Evolutionary conservation across 2,797 vertebrate genomes (phyloP).

Genomic region (Scleropages formosus): DNA sequence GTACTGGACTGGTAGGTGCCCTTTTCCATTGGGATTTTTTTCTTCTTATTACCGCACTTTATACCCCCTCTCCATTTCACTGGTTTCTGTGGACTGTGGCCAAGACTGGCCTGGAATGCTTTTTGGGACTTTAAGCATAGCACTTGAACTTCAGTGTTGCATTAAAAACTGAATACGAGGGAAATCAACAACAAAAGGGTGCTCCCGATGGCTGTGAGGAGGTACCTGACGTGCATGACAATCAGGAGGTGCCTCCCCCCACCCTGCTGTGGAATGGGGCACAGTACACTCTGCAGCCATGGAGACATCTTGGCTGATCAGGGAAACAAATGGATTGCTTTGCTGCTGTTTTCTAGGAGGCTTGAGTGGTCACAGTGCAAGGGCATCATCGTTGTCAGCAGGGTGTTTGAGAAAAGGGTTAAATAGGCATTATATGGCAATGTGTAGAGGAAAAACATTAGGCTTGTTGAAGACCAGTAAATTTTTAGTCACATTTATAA

Average conservation of each 20-base stretch:
- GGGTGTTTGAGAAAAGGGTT: too few species aligned
- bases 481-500: too few species aligned
- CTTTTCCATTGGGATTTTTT: not conserved
- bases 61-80: not conserved
- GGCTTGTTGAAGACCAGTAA: too few species aligned
- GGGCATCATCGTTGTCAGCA: too few species aligned
- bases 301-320: too few species aligned
- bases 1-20: too few species aligned
- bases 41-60: not conserved
- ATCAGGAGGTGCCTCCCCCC: constrained; percentile 30
- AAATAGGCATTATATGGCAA: too few species aligned
- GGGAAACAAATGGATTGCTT: not conserved
- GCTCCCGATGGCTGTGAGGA: constrained; percentile 7
- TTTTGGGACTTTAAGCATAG: constrained; percentile 29
- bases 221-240: constrained; percentile 40
- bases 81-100: not conserved
- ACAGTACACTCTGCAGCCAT: not conserved
- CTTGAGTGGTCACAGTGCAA: too few species aligned
- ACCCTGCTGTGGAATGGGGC: not conserved
- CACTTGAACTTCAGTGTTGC: constrained; percentile 20
- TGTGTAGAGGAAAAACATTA: too few species aligned
- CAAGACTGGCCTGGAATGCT: not conserved
- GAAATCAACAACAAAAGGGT: not conserved
- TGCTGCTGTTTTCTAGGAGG: not conserved
- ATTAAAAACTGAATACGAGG: constrained; percentile 23